Evolutionary conservation across 2,797 vertebrate genomes (phyloP), one percentile per base, ranked within the genome.

Genomic region (Squalus acanthias): DNA sequence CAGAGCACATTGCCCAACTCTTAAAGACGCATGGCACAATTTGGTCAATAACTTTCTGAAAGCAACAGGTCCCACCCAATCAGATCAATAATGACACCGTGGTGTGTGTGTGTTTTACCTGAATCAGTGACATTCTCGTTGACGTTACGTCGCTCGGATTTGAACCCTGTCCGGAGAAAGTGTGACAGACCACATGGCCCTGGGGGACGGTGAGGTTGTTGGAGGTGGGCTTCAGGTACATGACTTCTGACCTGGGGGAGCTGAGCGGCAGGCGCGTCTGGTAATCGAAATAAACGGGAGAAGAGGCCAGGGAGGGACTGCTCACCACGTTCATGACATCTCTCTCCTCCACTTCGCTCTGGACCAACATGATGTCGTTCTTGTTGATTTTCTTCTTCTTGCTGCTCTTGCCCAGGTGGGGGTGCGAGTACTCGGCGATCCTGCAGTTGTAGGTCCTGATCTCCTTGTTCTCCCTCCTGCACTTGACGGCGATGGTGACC

Each of bases 361-460:
- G 99, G 97, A 99, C 99, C 97, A 99, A 98, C 99, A 99, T 99
- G 98, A 99, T 99, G 98, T 99, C 99, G 96, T 99, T 99, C 98
- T 99, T 99, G 98, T 99, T 99, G 97, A 99, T 99, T 98, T 99
- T 99, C 98, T 99, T 99, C 98, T 99, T 99, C 98, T 99, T 99
- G 97, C 26, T 72, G 63, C 98, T 97, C 97, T 99, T 99, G 96
- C 99, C 98, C 97, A 99, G 98, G 97, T 99, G 99, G 95, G 99
- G 99, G 97, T 99, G 99, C 96, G 99, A 99, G 98, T 99, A 99
- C 97, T 99, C 99, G 0, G 99, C 99, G 97, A 99, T 99, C 97
- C 99, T 99, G 98, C 99, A 99, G 97, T 99, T 99, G 97, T 99
- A 99, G 96, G 99, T 99, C 97, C 99, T 98, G 96, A 99, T 99